Percentiles rank a stretch among this genome's conserved stretches.
Conservation (phyloP, 2,113 vertebrate genomes). For the Heterocephalus glaber region DNA sequence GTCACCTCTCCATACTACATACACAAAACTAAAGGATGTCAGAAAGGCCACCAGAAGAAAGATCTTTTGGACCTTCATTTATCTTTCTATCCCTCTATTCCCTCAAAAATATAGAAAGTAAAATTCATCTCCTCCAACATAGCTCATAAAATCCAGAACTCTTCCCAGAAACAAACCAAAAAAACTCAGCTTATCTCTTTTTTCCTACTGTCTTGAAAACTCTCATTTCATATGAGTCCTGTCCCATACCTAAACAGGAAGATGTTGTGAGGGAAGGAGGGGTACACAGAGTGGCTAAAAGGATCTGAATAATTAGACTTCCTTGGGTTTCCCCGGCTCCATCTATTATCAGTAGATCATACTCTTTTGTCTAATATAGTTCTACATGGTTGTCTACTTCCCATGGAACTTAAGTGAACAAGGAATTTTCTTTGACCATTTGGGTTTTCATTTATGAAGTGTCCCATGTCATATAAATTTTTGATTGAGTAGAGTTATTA, state of each 20-base stretch:
- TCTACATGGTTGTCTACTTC: neutral
- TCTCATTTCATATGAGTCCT: neutral
- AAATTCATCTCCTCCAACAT: neutral
- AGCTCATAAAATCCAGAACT: neutral
- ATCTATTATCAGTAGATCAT: neutral
- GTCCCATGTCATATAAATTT: neutral
- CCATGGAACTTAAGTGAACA: neutral
- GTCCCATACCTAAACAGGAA: rapidly evolving
- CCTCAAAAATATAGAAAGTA: neutral
- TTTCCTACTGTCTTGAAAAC: neutral
- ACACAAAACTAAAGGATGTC: neutral
- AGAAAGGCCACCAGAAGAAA: neutral
- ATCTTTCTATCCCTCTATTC: neutral
- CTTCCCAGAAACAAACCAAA: neutral
- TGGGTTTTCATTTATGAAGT: neutral
- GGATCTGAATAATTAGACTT: neutral
- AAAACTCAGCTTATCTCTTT: neutral
- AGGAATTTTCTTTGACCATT: neutral
- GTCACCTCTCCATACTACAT: rapidly evolving
- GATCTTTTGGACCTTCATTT: neutral
- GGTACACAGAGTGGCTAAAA: neutral
- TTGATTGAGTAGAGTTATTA: too few species aligned
- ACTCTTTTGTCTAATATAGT: neutral
- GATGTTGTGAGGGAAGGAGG: too few species aligned
- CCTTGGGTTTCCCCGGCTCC: neutral